Conservation (phyloP, 1,140 invertebrate genomes). For the Drosophila virilis region DNA sequence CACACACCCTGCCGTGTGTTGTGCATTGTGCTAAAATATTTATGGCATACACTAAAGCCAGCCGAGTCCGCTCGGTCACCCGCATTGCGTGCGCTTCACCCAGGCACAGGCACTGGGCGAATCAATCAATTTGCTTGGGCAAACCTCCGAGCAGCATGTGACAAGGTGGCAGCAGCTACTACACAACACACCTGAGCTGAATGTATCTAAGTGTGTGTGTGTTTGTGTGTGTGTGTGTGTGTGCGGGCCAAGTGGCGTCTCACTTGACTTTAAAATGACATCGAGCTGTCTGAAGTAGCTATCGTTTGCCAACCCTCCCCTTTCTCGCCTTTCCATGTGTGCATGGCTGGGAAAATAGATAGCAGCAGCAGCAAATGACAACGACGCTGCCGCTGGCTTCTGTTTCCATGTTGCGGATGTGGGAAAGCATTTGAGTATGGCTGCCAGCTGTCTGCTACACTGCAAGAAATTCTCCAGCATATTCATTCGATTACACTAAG, state of each 20-base stretch:
- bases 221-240: neutral
- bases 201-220: neutral
- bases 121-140: conserved; percentile 39
- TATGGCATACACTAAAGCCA: conserved; percentile 47
- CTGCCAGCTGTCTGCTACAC: conserved; percentile 22
- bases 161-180: conserved; percentile 9
- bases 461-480: conserved; percentile 5
- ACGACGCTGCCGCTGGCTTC: conserved; percentile 17
- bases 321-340: neutral
- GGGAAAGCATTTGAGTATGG: conserved; percentile 13
- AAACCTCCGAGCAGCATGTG: neutral
- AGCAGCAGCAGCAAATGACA: conserved; percentile 21
- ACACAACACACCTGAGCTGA: conserved; percentile 1
- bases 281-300: conserved; percentile 35
- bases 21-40: conserved; percentile 52
- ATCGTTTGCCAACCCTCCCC: neutral
- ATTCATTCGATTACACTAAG: neutral
- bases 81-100: neutral
- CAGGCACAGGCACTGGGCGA: neutral
- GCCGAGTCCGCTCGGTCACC: neutral
- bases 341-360: conserved; percentile 37
- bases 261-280: conserved; percentile 70
- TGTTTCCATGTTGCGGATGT: conserved; percentile 23
- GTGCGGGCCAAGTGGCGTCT: conserved; percentile 54
- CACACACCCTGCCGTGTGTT: conserved; percentile 7